These are phyloP conservation scores for Vespertilio murinus DNA, from an alignment of 2,797 vertebrate genomes.

Conservation along the genomic window DNA sequence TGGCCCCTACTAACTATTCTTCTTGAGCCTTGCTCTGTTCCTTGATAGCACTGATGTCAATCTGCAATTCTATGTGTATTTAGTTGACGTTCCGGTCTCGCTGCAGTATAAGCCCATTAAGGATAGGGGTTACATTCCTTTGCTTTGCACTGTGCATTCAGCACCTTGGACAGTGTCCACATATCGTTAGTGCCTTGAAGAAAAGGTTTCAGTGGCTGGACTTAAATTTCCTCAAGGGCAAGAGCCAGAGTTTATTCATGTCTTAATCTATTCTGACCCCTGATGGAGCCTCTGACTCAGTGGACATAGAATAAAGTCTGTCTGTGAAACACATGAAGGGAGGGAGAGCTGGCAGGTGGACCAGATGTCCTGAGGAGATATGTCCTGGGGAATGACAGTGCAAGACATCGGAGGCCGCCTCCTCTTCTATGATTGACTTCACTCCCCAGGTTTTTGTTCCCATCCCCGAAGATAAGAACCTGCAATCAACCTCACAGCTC, in stretches of 20 bases:
- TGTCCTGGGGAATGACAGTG: not conserved
- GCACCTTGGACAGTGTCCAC: not conserved
- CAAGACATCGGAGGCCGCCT: not conserved
- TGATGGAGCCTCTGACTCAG: not conserved
- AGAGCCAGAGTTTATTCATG: not conserved
- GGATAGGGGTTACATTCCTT: not conserved
- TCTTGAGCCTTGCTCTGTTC: not conserved
- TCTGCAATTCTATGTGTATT: not conserved
- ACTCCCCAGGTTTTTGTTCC: not conserved
- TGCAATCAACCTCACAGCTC: not conserved
- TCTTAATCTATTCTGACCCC: not conserved
- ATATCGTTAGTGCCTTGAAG: not conserved
- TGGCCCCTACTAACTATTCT: not conserved
- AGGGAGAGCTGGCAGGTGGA: not conserved
- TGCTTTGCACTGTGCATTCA: not conserved
- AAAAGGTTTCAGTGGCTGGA: not conserved
- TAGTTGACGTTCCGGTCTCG: not conserved
- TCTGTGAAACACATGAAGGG: not conserved
- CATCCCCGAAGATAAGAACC: slow-evolving; percentile 41
- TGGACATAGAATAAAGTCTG: not conserved
- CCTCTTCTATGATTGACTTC: not conserved
- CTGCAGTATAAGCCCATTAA: not conserved
- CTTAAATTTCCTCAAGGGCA: not conserved
- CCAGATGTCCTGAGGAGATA: not conserved
- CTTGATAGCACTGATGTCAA: not conserved